A percentile compares a stretch with the other conserved stretches of the same genome.
These are phyloP conservation scores for Neocrepidodera transversa DNA, from an alignment of 2,888 invertebrate genomes.

Conservation along the genomic window DNA sequence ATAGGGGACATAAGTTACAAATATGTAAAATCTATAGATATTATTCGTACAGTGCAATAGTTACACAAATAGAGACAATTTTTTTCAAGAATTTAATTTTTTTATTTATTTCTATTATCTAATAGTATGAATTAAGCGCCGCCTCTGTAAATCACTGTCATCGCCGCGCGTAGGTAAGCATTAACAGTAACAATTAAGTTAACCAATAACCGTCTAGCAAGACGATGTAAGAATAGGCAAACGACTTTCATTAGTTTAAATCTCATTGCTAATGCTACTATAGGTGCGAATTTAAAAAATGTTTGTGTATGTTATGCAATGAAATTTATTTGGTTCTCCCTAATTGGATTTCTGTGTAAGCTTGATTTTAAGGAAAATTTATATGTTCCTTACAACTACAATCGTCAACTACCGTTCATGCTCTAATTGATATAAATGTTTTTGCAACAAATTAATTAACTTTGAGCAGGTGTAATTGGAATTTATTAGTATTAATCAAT, in stretches of 20 bases:
- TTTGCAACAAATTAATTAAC: slow-evolving; percentile 44
- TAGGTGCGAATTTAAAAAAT: slow-evolving; percentile 40
- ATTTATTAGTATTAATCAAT: slow-evolving; percentile 33
- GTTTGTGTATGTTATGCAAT: slow-evolving; percentile 31
- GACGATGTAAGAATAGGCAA: slow-evolving; percentile 37
- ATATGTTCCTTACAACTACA: slow-evolving; percentile 37
- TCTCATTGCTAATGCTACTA: slow-evolving; percentile 26
- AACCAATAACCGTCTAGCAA: slow-evolving; percentile 36
- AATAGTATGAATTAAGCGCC: no score
- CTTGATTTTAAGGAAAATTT: slow-evolving; percentile 41
- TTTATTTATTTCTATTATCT: no score
- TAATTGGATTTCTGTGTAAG: slow-evolving; percentile 45
- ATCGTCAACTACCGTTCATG: slow-evolving; percentile 38
- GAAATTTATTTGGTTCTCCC: slow-evolving; percentile 37
- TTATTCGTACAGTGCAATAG: no score
- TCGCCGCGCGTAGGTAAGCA: slow-evolving; percentile 29
- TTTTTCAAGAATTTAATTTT: no score
- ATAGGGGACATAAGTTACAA: no score
- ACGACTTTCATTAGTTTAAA: slow-evolving; percentile 38
- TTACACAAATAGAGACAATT: no score
- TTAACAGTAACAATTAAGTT: slow-evolving; percentile 21
- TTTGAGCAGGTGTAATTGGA: slow-evolving; percentile 43
- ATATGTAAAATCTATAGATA: no score
- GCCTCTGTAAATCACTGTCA: background rate
- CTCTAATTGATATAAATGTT: slow-evolving; percentile 48